Evolutionary conservation across 92 coral and sea anemone genomes (phyloP), one percentile per base, ranked within the genome.

Genomic region (Heliopora coerulea): DNA sequence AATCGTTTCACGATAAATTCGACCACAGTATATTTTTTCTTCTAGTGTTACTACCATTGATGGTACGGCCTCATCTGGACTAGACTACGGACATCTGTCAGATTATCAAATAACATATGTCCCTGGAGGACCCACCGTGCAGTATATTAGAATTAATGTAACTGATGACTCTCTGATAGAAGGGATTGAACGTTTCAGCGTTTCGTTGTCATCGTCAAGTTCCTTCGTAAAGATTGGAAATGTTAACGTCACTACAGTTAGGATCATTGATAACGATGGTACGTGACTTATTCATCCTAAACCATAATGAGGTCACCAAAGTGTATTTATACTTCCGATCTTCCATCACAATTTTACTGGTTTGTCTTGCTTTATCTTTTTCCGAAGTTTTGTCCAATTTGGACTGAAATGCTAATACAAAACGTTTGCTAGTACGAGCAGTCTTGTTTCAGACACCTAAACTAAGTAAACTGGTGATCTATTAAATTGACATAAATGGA

Each of bases 201-300:
- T 63, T 8, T 48, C 61, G 34, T 30, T 70, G 24, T 52, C 77
- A 25, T 28, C 77, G n/a, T 18, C 48, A 17, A 54, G 42, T 20
- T 30, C 62, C 27, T 70, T 54, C 44, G 31, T 63, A 31, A 50
- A 26, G 54, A 50, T 70, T 32, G 77, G 77, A 70, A 54, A 15
- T 13, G 24, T 70, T 17, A 70, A 54, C 41, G 63, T 34, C 13
- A 54, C 77, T 1, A 52, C 77, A 17, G 50, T 70, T 26, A 57
- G 77, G 34, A 52, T 70, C 54, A 70, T 70, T 70, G 77, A 70
- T 33, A 25, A 70, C 24, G 77, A 70, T 54, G 77, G 77, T 70
- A 70, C 20, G 77, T 27, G 49, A 41, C 20, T 3, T 20, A 4
- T 17, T 17, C 17, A 5, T 37, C 12, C 12, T 37, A 37, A 37